Evolutionary conservation across 1,140 invertebrate genomes (phyloP).

Genomic region (Amyelois transitella): DNA sequence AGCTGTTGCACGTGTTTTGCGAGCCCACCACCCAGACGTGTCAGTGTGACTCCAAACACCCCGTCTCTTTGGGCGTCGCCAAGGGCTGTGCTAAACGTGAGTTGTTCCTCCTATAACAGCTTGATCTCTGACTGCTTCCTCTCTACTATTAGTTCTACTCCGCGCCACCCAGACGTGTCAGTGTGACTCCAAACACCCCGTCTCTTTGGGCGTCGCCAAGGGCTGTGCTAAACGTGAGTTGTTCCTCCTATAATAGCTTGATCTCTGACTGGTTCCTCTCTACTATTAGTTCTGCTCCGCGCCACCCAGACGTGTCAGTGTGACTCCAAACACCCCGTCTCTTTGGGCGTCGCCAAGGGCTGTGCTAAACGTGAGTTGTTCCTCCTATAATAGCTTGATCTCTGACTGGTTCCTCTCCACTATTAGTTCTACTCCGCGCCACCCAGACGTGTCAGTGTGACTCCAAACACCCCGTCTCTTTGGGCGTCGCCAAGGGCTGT

Average conservation of each 20-base stretch:
- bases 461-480: conserved; percentile 76
- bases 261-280: too few relatives aligned
- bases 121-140: too few relatives aligned
- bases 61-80: conserved; percentile 81
- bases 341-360: conserved; percentile 81
- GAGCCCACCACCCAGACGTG: conserved; percentile 80
- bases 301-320: background rate
- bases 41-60: conserved; percentile 85
- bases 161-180: background rate
- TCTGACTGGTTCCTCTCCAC: too few relatives aligned
- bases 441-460: background rate
- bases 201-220: conserved; percentile 81
- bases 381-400: too few relatives aligned
- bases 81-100: conserved; percentile 89
- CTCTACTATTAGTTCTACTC: too few relatives aligned
- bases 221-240: conserved; percentile 88
- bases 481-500: conserved; percentile 83
- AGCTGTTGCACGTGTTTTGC: conserved; percentile 84
- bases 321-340: conserved; percentile 74
- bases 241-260: too few relatives aligned
- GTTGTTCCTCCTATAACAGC: too few relatives aligned
- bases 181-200: conserved; percentile 61
- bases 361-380: conserved; percentile 85
- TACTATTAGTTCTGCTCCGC: too few relatives aligned
- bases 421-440: too few relatives aligned